Evolutionary conservation across 2,113 vertebrate genomes (phyloP), one percentile per base, ranked within the genome.

Genomic region (Psittacara wagleri): DNA sequence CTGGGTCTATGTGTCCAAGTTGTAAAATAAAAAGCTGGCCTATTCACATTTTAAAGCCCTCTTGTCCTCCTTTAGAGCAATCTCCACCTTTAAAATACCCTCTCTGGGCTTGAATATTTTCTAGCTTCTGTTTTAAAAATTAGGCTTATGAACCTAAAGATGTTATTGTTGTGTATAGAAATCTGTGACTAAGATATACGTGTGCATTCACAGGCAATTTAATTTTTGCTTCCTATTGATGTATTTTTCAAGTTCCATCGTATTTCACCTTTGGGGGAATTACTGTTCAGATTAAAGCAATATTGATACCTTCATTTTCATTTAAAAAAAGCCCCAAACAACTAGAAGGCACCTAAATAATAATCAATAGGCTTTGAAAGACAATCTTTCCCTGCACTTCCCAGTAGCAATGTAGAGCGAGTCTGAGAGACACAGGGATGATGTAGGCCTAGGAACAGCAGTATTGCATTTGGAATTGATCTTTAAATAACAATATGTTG

Each of bases 401-500:
- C 59, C 69, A 93, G 28, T 29, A 66, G 81, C 83, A 79, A 61
- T 0, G 2, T 81, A 62, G 70, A 96, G 70, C 1, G 10, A 81
- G 62, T 22, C 73, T 19, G 72, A 37, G 63, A 51, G 63, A 31
- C 0, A 5, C 5, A 11, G 80, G 89, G 86, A 54, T 82, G 63
- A 29, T 88, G 91, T 41, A 83, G 94, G 87, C 94, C 96, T 80
- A 61, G 84, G 81, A 94, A 41, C 54, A 81, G 87, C 72, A 92
- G 72, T 76, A 46, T 35, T 73, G 90, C 74, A 20, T 94, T 93
- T 92, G 27, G 77, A 86, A 96, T 93, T 91, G 74, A 84, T 97
- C 96, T 95, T 95, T 95, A 96, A 97, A 97, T 95, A 96, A 95
- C 91, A 95, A 52, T 97, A 90, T 81, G 81, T 76, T 96, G 93